These are phyloP conservation scores for Gortyna flavago DNA, from an alignment of 2,888 invertebrate genomes.

Conservation along the genomic window DNA sequence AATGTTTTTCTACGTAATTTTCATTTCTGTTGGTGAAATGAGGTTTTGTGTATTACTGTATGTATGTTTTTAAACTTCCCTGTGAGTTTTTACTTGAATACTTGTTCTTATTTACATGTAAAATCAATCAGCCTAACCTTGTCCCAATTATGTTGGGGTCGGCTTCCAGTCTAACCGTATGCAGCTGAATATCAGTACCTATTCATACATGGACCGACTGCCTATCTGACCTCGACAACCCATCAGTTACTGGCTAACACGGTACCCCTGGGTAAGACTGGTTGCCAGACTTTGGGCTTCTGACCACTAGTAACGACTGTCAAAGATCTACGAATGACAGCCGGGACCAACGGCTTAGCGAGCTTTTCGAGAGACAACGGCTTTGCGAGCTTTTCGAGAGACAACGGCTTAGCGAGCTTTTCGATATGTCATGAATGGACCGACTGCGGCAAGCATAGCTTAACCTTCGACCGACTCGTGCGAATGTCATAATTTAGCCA, in stretches of 20 bases:
- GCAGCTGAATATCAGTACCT: neutral
- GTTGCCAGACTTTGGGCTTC: too few species aligned
- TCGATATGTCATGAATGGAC: too few species aligned
- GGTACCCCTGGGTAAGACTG: too few species aligned
- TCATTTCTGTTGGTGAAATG: neutral
- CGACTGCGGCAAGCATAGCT: too few species aligned
- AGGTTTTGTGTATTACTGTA: neutral
- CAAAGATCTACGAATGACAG: too few species aligned
- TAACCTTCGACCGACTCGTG: too few species aligned
- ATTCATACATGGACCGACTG: neutral
- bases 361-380: too few species aligned
- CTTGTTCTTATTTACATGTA: neutral
- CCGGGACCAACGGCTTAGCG: too few species aligned
- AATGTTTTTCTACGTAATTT: conserved; percentile 10
- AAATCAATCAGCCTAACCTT: neutral
- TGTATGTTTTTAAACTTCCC: neutral
- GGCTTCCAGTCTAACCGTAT: neutral
- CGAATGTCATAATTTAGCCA: neutral
- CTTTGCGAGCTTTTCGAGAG: too few species aligned
- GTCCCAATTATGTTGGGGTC: neutral
- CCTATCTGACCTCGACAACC: neutral
- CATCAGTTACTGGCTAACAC: neutral
- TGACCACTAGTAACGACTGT: too few species aligned
- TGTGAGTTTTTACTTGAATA: neutral
- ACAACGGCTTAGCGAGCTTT: too few species aligned